Conservation (phyloP, 2,888 invertebrate genomes). For the Griposia aprilina region DNA sequence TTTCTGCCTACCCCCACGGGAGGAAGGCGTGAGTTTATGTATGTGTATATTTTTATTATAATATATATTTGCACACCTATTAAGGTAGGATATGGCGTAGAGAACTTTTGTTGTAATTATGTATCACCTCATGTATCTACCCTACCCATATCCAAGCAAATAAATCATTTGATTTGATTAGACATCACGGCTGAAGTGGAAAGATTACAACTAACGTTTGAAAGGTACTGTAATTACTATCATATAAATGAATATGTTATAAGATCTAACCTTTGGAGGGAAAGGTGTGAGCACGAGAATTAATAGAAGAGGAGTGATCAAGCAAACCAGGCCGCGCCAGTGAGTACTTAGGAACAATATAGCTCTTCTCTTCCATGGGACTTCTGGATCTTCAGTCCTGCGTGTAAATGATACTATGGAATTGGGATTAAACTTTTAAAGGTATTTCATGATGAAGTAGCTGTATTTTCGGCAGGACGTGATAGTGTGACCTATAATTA, state of each 20-base stretch:
- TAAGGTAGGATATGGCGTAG: no score
- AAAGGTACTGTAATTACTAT: no score
- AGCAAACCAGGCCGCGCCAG: slow-evolving; percentile 60
- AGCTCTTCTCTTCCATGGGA: slow-evolving; percentile 28
- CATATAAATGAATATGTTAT: neutral
- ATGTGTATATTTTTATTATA: no score
- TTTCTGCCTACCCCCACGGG: no score
- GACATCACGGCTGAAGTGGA: no score
- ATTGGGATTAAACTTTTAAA: neutral
- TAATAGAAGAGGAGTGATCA: slow-evolving; percentile 50
- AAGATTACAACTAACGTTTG: no score
- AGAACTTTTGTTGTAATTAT: no score
- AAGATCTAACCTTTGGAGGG: slow-evolving; percentile 59
- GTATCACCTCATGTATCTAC: no score
- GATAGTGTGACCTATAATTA: neutral
- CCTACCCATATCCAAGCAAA: no score
- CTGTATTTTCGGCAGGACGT: neutral
- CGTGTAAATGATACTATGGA: neutral
- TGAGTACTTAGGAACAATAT: slow-evolving; percentile 24
- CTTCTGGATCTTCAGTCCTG: slow-evolving; percentile 36
- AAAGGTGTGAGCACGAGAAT: slow-evolving; percentile 58
- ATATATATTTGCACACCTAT: no score
- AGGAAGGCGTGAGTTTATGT: no score
- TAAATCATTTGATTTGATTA: no score
- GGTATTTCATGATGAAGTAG: neutral